These are phyloP conservation scores for Papilio elwesi DNA, from an alignment of 2,888 invertebrate species.

Conservation along the genomic window DNA sequence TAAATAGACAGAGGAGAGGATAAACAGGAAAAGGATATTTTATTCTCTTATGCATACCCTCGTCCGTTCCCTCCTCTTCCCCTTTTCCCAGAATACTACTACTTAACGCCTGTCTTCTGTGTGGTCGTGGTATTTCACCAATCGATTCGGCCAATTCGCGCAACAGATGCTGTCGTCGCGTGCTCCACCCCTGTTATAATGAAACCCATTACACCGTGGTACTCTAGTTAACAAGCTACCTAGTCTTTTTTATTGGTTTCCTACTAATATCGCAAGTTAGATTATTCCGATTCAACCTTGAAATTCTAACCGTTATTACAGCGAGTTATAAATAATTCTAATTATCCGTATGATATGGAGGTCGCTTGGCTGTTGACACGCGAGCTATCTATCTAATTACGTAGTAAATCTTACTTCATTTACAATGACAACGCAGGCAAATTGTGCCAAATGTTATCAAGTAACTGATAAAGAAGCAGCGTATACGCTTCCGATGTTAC, in stretches of 20 bases:
- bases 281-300: slow-evolving; percentile 6
- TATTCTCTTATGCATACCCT: too few relatives aligned
- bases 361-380: slow-evolving; percentile 14
- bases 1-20: too few relatives aligned
- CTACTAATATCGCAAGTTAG: neutral
- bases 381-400: slow-evolving; percentile 30
- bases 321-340: slow-evolving; percentile 19
- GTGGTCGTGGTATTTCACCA: too few relatives aligned
- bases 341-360: slow-evolving; percentile 12
- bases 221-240: neutral
- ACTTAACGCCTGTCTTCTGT: too few relatives aligned
- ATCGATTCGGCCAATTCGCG: too few relatives aligned
- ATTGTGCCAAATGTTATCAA: slow-evolving; percentile 52
- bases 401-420: slow-evolving; percentile 31
- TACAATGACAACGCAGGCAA: slow-evolving; percentile 44
- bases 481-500: slow-evolving; percentile 32
- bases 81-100: too few relatives aligned
- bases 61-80: too few relatives aligned
- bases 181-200: too few relatives aligned
- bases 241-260: neutral
- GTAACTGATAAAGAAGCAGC: slow-evolving; percentile 44
- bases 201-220: too few relatives aligned
- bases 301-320: neutral
- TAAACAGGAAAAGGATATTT: too few relatives aligned
- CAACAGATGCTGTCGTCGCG: too few relatives aligned